A percentile compares a stretch with the other conserved stretches of the same genome.
phyloP scores from a whole-genome alignment of 2,113 vertebrate genomes.

The Plectropomus leopardus region DNA sequence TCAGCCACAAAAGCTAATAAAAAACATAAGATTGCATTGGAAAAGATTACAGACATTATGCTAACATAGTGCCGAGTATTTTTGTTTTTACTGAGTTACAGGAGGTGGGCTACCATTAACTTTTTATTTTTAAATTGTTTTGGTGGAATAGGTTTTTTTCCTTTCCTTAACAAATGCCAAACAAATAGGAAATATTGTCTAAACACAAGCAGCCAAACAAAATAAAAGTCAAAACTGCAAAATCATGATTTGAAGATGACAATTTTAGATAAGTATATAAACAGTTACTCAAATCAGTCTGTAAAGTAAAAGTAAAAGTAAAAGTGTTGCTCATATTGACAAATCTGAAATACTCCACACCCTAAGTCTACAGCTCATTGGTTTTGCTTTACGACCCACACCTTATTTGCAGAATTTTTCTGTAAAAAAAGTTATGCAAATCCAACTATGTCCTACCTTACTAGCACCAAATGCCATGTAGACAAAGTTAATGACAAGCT shows the following conservation, averaged over 20 bases:
- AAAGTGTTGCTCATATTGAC: background rate
- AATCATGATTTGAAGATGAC: no score
- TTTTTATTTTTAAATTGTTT: no score
- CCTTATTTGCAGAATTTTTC: no score
- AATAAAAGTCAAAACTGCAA: no score
- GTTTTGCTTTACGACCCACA: no score
- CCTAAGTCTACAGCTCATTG: background rate
- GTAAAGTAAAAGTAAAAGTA: no score
- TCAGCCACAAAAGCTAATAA: background rate
- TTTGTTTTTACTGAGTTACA: background rate
- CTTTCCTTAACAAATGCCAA: background rate
- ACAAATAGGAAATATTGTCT: background rate
- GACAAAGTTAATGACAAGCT: slow-evolving; percentile 24
- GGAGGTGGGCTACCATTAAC: no score
- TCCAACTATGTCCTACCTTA: background rate
- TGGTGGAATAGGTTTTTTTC: no score
- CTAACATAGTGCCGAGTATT: background rate
- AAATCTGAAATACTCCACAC: background rate
- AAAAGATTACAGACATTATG: background rate
- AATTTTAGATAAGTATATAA: no score
- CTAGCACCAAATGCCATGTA: slow-evolving; percentile 24
- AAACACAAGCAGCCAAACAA: background rate
- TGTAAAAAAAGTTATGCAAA: no score
- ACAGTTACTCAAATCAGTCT: no score
- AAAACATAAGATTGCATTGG: background rate